These are phyloP conservation scores for Platysternon megacephalum DNA, from an alignment of 2,113 vertebrate genomes.

Conservation along the genomic window DNA sequence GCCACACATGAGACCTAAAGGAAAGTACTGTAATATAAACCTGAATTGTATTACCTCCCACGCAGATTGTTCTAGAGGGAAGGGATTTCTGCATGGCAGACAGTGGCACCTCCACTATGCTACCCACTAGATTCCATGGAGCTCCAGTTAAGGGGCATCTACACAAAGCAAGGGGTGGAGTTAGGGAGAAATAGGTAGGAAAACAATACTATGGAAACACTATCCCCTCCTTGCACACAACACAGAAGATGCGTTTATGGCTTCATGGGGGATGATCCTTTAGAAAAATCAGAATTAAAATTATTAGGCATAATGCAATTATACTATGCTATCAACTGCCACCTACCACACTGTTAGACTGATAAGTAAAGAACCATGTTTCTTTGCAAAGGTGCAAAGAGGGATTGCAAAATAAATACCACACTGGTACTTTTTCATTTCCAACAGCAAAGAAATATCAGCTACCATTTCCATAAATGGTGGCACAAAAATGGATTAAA, in stretches of 20 bases:
- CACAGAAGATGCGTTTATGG: background rate
- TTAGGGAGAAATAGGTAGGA: background rate
- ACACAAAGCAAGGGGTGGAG: background rate
- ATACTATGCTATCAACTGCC: background rate
- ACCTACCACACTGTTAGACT: background rate
- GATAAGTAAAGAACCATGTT: background rate
- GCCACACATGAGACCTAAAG: background rate
- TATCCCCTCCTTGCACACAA: background rate
- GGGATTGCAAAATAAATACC: background rate
- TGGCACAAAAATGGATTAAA: conserved; percentile 8
- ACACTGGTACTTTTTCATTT: background rate
- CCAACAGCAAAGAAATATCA: background rate
- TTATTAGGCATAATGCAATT: background rate
- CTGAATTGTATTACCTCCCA: background rate
- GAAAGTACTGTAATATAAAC: background rate
- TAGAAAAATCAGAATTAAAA: background rate
- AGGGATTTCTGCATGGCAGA: background rate
- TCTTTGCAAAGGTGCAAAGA: background rate
- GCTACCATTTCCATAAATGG: background rate
- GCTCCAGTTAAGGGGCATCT: no score
- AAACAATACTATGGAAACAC: background rate
- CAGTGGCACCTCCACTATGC: background rate
- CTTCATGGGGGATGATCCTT: background rate
- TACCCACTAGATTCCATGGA: background rate
- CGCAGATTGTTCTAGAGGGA: background rate